These are phyloP conservation scores for Anguilla anguilla DNA, from an alignment of 2,797 vertebrate genomes.

Conservation along the genomic window DNA sequence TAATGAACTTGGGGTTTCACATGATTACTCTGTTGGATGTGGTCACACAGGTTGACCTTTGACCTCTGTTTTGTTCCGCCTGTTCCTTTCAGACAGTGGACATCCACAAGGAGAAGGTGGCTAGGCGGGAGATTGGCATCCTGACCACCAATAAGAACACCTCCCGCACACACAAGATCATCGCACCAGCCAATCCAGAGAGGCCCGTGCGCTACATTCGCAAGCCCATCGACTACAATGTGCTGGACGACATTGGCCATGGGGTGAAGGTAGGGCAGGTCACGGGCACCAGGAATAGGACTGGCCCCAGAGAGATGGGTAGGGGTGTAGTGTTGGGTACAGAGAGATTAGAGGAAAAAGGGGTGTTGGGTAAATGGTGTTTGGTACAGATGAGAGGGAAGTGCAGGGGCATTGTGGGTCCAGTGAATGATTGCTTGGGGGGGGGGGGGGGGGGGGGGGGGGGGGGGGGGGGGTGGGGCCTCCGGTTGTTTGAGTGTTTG, in stretches of 20 bases:
- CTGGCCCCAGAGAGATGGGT: not conserved
- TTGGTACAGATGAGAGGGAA: not conserved
- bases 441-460: too few species aligned
- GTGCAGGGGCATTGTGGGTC: not conserved
- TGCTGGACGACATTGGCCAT: conserved; percentile 98
- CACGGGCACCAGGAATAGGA: not conserved
- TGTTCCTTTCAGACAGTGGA: conserved; percentile 88
- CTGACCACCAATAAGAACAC: conserved; percentile 99
- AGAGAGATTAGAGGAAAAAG: not conserved
- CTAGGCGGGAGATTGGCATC: conserved; percentile 98
- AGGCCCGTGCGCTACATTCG: conserved; percentile 98
- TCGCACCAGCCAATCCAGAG: conserved; percentile 96
- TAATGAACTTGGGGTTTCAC: not conserved
- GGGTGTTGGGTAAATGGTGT: not conserved
- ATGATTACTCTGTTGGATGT: not conserved
- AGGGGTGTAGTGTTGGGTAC: not conserved
- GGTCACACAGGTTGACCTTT: not conserved
- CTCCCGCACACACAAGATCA: conserved; percentile 98
- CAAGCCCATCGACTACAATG: conserved; percentile 96
- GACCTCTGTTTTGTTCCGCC: not conserved
- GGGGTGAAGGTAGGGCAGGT: conserved; percentile 90
- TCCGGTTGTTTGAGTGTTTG: not conserved
- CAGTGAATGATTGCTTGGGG: not conserved
- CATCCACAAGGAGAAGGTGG: conserved; percentile 99
- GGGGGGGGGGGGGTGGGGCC: too few species aligned